A percentile compares a stretch with the other conserved stretches of the same genome.
Conservation (phyloP, 2,797 vertebrate genomes). For the Fistularia commersonii region DNA sequence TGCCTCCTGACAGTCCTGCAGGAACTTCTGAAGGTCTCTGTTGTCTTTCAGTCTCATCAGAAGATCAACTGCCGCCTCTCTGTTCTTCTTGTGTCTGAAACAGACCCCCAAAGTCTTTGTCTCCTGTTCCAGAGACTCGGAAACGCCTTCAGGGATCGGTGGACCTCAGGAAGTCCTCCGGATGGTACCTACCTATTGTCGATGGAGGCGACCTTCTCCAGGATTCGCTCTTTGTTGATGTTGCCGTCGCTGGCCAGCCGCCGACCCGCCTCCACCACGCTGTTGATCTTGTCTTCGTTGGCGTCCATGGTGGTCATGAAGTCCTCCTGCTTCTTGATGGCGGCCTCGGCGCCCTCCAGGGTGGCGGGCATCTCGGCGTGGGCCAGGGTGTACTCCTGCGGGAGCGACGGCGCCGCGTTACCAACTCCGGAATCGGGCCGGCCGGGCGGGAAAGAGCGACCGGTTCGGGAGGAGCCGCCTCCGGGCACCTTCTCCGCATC, state of each 20-base stretch:
- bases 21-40: slow-evolving; percentile 94
- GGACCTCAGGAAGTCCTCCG: neutral
- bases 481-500: no score
- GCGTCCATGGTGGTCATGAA: slow-evolving; percentile 99
- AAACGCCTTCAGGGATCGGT: no score
- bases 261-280: slow-evolving; percentile 89
- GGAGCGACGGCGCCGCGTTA: neutral
- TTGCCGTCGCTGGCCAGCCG: slow-evolving; percentile 91
- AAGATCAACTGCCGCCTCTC: slow-evolving; percentile 87
- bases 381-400: slow-evolving; percentile 93
- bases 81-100: slow-evolving; percentile 74
- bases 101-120: neutral
- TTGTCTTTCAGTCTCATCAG: slow-evolving; percentile 93
- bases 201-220: slow-evolving; percentile 94
- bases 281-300: slow-evolving; percentile 95
- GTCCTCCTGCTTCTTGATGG: slow-evolving; percentile 98
- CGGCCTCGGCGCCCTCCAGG: slow-evolving; percentile 92
- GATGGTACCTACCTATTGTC: slow-evolving; percentile 82
- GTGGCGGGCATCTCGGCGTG: slow-evolving; percentile 97
- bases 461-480: accelerated
- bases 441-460: no score
- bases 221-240: slow-evolving; percentile 82
- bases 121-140: no score
- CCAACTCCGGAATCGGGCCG: no score
- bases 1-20: slow-evolving; percentile 98